Evolutionary conservation across 2,797 vertebrate genomes (phyloP).

Genomic region (Myotis pilosus): DNA sequence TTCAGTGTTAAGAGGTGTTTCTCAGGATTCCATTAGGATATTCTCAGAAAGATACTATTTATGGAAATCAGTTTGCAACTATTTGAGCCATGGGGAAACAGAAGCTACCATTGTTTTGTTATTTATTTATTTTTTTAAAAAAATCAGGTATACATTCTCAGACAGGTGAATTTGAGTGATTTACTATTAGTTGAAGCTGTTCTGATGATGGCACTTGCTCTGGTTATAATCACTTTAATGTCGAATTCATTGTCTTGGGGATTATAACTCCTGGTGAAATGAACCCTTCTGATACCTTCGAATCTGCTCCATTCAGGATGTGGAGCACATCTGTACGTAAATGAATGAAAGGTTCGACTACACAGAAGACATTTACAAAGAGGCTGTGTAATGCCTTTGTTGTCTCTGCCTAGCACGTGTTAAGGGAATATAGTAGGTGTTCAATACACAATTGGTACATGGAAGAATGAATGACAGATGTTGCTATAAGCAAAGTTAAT

Average conservation of each 20-base stretch:
- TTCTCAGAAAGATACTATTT: slow-evolving; percentile 41
- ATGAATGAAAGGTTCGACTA: not conserved
- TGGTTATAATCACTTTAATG: not conserved
- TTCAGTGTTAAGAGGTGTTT: slow-evolving; percentile 77
- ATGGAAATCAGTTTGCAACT: slow-evolving; percentile 48
- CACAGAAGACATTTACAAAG: not conserved
- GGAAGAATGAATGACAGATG: not conserved
- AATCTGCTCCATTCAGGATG: not conserved
- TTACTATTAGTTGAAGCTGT: slow-evolving; percentile 5
- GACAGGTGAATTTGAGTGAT: slow-evolving; percentile 19
- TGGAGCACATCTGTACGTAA: not conserved
- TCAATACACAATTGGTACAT: not conserved
- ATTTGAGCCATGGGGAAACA: not conserved
- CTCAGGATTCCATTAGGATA: slow-evolving; percentile 57
- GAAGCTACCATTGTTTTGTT: not conserved
- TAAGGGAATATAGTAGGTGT: not conserved
- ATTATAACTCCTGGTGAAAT: not conserved
- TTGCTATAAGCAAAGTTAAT: not conserved
- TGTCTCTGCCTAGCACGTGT: not conserved
- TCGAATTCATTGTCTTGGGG: slow-evolving; percentile 39
- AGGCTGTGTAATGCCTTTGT: not conserved
- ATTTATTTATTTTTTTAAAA: not conserved
- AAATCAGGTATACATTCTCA: not conserved
- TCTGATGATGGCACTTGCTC: not conserved
- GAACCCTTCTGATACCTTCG: not conserved